Evolutionary conservation across 2,888 invertebrate genomes (phyloP).

Genomic region (Archips xylosteana): DNA sequence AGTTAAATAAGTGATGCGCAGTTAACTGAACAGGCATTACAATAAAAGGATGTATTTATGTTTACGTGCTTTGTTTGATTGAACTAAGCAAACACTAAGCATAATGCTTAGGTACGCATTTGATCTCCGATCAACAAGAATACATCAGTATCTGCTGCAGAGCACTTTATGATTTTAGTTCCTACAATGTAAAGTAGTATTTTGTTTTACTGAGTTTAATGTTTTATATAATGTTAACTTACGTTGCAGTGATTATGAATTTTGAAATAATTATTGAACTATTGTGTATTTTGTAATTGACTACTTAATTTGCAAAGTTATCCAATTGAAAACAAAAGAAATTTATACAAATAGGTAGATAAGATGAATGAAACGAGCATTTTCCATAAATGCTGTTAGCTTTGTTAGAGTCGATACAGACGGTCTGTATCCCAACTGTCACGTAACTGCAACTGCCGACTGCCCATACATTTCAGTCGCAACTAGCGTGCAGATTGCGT

Average conservation of each 20-base stretch:
- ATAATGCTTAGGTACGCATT: neutral
- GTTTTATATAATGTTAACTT: constrained; percentile 2
- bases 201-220: constrained; percentile 12
- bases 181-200: constrained; percentile 9
- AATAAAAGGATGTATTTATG: neutral
- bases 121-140: neutral
- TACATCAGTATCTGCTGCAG: constrained; percentile 1
- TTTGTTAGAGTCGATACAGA: neutral
- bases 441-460: too few species aligned
- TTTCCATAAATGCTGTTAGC: neutral
- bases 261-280: neutral
- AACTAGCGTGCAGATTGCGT: too few species aligned
- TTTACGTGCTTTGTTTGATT: neutral
- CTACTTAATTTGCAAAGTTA: neutral
- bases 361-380: neutral
- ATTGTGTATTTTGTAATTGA: neutral
- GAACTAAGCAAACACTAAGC: too few species aligned
- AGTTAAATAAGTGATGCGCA: constrained; percentile 4
- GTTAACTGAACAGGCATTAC: constrained; percentile 6
- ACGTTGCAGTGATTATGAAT: neutral
- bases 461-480: too few species aligned
- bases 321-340: neutral
- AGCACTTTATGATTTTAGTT: constrained; percentile 23
- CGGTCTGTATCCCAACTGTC: too few species aligned
- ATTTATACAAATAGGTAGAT: too few species aligned